Conservation (phyloP, 2,113 vertebrate genomes). For the Forbesichthys papilliferus region DNA sequence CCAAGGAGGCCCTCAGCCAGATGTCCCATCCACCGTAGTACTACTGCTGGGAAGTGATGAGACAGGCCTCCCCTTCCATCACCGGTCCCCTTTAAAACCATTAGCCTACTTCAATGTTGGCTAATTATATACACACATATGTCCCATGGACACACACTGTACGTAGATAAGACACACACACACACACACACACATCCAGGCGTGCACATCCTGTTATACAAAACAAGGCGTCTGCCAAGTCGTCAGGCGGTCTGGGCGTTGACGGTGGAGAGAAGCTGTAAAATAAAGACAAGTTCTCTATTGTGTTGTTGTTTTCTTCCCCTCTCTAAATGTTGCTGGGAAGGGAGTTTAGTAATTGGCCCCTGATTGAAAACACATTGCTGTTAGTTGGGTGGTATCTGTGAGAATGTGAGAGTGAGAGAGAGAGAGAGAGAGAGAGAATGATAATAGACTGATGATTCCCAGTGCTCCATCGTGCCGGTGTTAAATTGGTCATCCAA, state of each 20-base stretch:
- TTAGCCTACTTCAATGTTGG: slow-evolving; percentile 75
- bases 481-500: background rate
- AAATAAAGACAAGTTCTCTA: slow-evolving; percentile 56
- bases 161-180: slow-evolving; percentile 13
- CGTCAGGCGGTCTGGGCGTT: slow-evolving; percentile 63
- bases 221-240: slow-evolving; percentile 71
- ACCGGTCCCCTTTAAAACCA: slow-evolving; percentile 74
- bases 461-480: slow-evolving; percentile 39
- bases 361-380: slow-evolving; percentile 72
- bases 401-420: too few relatives aligned
- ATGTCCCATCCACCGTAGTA: slow-evolving; percentile 68
- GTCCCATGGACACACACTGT: slow-evolving; percentile 15
- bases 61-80: background rate
- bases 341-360: slow-evolving; percentile 69
- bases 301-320: slow-evolving; percentile 38
- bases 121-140: slow-evolving; percentile 66
- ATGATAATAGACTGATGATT: slow-evolving; percentile 22
- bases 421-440: slow-evolving; percentile 11
- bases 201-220: slow-evolving; percentile 42
- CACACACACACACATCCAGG: slow-evolving; percentile 6
- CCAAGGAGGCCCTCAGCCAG: slow-evolving; percentile 56
- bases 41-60: slow-evolving; percentile 42
- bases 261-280: slow-evolving; percentile 66
- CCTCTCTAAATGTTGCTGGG: slow-evolving; percentile 50
- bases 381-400: slow-evolving; percentile 57